These are phyloP conservation scores for Syngnathus typhle DNA, from an alignment of 2,113 vertebrate genomes.

Conservation along the genomic window DNA sequence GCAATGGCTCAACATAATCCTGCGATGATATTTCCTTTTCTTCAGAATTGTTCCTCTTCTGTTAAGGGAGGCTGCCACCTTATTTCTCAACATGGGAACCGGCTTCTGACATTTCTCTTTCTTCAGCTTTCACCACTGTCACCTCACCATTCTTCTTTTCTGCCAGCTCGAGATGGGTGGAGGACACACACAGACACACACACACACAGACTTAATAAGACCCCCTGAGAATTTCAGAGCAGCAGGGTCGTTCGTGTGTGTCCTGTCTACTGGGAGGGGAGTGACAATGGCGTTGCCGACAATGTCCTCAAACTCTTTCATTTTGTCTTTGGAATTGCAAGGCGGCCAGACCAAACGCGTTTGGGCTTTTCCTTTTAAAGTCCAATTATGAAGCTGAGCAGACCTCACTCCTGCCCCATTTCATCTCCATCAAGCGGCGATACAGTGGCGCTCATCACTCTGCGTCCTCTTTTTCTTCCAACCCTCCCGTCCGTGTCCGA, in stretches of 20 bases:
- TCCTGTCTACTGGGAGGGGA: conserved; percentile 7
- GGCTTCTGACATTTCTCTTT: conserved; percentile 47
- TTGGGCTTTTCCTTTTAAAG: not conserved
- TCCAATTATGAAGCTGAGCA: not conserved
- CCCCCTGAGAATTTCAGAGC: conserved; percentile 58
- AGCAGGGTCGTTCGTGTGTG: conserved; percentile 44
- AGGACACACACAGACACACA: conserved; percentile 24
- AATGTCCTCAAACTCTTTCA: conserved; percentile 11
- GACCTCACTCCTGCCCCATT: not conserved
- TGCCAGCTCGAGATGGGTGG: conserved; percentile 38
- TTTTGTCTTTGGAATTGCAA: too few relatives aligned
- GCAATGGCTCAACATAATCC: conserved; percentile 5
- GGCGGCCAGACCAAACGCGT: too few relatives aligned
- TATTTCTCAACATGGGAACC: conserved; percentile 44
- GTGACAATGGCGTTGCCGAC: conserved; percentile 24
- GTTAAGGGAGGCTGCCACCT: conserved; percentile 28
- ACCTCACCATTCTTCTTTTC: conserved; percentile 33
- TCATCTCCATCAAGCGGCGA: conserved; percentile 64
- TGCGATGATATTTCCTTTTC: conserved; percentile 15
- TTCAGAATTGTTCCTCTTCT: conserved; percentile 36
- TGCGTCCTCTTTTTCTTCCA: conserved; percentile 66
- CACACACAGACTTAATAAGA: conserved; percentile 55
- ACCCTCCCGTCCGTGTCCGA: conserved; percentile 42
- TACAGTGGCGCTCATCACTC: conserved; percentile 69
- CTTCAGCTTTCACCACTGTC: conserved; percentile 30